Base-by-base conservation (phyloP, 2,888 invertebrate species). In the Pasiphila rectangulata region DNA sequence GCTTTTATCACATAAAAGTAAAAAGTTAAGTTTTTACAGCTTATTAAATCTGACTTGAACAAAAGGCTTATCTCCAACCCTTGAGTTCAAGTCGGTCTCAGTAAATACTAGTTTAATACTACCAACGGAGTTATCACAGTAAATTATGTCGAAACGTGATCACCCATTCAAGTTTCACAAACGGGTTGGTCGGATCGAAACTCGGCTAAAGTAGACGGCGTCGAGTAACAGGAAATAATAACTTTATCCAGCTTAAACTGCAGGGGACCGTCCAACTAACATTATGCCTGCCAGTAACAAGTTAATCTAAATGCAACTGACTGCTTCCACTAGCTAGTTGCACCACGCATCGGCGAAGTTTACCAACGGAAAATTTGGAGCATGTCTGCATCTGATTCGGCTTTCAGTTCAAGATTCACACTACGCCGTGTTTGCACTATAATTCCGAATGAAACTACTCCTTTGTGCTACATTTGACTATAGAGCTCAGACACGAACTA, bases 221-320 rank as follows among this genome's bases (percentile, higher is more conserved):
- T 72, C 55, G 75, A 77, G 78, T 84, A 84, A 76, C 84, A 78
- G 83, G 87, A 86, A 87, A 85, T 85, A 86, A 85, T 87, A 87
- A 87, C 84, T 87, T 87, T 81, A 83, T 85, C 78, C 77, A 75
- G 80, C 77, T 80, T 75, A 76, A 79, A 80, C 84, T 80, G 77
- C 64, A 75, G 78, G 81, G 77, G 79, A 82, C 79, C 77, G 83
- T 70, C 84, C 81, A 75, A 83, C 84, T 83, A 85, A 84, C 86
- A 86, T 84, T 83, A 83, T 85, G 86, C 78, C 84, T 86, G 85
- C 82, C 74, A 80, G 83, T 86, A 85, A 86, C 87, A 87, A 87
- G 83, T 86, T 86, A 84, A 87, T 87, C 83, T 86, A 84, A 87
- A 88, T 86, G 82, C 83, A 81, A 70, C 81, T 75, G 76, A 75